These are phyloP conservation scores for Diachrysia chrysitis DNA, from an alignment of 2,888 invertebrate genomes.

Conservation along the genomic window DNA sequence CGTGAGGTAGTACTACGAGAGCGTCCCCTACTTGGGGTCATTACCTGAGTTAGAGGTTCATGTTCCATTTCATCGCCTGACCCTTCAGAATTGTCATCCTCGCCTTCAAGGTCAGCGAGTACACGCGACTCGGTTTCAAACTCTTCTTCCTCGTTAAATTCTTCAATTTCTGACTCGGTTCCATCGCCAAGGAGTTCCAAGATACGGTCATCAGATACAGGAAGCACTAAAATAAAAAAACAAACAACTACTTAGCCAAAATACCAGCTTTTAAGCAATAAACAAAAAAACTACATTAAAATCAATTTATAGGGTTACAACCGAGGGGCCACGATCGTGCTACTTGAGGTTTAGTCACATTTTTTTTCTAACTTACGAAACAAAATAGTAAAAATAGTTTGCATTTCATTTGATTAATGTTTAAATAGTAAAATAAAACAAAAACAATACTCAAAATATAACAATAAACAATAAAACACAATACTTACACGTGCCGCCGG, in stretches of 20 bases:
- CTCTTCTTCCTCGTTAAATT: neutral
- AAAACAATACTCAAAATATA: no score
- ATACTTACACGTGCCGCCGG: no score
- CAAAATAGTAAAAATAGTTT: no score
- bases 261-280: constrained; percentile 7
- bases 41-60: constrained; percentile 6
- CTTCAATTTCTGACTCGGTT: constrained; percentile 3
- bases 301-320: constrained; percentile 8
- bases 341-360: no score
- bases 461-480: no score
- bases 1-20: constrained; percentile 15
- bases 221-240: constrained; percentile 8
- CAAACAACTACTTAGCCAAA: neutral
- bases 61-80: neutral
- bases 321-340: no score
- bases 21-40: neutral
- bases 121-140: neutral
- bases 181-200: constrained; percentile 8
- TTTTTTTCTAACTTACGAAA: no score
- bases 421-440: no score
- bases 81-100: neutral
- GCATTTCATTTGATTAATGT: no score
- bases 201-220: constrained; percentile 7
- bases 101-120: neutral
- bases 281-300: constrained; percentile 7